Conservation (phyloP, 2,113 vertebrate genomes). For the Cryptomyrus ogoouensis region DNA sequence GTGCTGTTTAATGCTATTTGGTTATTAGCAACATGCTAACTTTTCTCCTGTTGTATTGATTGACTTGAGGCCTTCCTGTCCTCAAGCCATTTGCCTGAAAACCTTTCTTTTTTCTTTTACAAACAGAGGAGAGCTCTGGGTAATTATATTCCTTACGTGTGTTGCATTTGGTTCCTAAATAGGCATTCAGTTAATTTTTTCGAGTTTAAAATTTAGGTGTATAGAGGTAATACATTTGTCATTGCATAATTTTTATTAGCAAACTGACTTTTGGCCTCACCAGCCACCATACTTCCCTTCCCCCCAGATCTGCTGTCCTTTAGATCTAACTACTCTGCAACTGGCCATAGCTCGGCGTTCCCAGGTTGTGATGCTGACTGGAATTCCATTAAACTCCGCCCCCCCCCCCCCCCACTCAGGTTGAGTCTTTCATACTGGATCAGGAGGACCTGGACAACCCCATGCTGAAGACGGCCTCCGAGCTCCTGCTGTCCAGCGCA, state of each 20-base stretch:
- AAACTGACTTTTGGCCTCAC: neutral
- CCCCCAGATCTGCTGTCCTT: neutral
- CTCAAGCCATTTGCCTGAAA: neutral
- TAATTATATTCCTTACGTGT: neutral
- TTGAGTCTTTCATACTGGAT: constrained; percentile 98
- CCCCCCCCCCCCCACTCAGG: constrained; percentile 60
- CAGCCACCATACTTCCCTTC: neutral
- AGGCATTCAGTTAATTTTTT: neutral
- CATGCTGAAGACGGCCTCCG: constrained; percentile 95
- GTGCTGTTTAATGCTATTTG: neutral
- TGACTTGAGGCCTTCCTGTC: neutral
- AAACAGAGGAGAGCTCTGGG: neutral
- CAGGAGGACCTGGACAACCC: constrained; percentile 98
- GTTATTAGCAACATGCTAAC: neutral
- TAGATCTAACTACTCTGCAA: neutral
- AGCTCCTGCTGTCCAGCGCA: constrained; percentile 88
- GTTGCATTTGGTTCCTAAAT: neutral
- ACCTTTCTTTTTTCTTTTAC: neutral
- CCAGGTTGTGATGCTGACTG: neutral
- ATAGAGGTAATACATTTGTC: neutral
- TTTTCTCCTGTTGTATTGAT: neutral
- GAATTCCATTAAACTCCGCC: neutral
- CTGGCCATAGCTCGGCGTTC: neutral
- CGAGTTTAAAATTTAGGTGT: neutral
- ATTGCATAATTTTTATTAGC: neutral